Percentiles rank a stretch among this genome's conserved stretches.
Conservation (phyloP, 2,888 invertebrate genomes). For the Glyphotaelius pellucidus region DNA sequence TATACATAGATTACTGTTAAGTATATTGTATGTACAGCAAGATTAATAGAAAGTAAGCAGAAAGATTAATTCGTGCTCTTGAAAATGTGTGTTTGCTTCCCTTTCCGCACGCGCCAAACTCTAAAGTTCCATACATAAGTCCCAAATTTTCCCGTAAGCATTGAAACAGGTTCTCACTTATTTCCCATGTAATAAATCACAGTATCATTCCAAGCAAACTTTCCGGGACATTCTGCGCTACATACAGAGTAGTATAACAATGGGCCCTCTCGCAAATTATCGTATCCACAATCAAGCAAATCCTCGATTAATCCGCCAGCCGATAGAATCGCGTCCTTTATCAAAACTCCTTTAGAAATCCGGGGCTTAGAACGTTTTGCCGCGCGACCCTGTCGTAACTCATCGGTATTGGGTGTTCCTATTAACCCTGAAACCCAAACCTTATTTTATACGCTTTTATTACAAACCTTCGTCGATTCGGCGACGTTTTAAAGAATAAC, state of each 20-base stretch:
- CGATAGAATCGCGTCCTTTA: slow-evolving; percentile 40
- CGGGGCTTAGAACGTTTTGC: slow-evolving; percentile 36
- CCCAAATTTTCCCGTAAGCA: background rate
- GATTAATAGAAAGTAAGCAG: background rate
- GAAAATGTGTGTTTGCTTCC: background rate
- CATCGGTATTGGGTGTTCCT: slow-evolving; percentile 18
- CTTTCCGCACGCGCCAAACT: background rate
- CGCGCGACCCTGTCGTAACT: slow-evolving; percentile 28
- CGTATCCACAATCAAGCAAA: slow-evolving; percentile 50
- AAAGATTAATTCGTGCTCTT: background rate
- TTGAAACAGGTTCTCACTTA: background rate
- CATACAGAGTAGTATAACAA: slow-evolving; percentile 14
- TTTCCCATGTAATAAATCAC: background rate
- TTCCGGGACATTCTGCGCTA: background rate
- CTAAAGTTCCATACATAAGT: background rate
- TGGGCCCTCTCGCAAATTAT: slow-evolving; percentile 48
- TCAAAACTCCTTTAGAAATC: slow-evolving; percentile 40
- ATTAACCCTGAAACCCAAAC: too few species aligned
- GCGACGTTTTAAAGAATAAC: too few species aligned
- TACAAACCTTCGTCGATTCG: too few species aligned
- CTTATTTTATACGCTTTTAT: too few species aligned
- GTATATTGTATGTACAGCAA: background rate
- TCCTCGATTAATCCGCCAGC: slow-evolving; percentile 50
- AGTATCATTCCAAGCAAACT: background rate
- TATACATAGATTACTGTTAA: too few species aligned